Evolutionary conservation across 2,797 vertebrate species (phyloP).

Genomic region (Artibeus jamaicensis): DNA sequence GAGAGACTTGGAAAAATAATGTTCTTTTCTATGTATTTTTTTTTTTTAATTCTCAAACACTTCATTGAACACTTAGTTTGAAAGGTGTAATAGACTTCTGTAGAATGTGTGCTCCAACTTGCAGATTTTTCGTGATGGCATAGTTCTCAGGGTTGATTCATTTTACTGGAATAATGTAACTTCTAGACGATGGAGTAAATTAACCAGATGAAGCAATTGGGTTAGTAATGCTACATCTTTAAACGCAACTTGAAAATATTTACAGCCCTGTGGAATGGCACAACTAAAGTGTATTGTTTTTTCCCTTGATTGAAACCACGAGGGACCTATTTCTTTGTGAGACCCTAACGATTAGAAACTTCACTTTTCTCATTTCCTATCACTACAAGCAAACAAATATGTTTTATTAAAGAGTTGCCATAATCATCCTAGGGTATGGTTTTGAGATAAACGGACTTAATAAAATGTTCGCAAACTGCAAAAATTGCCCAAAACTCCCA

Average conservation of each 20-base stretch:
- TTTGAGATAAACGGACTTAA: constrained; percentile 8
- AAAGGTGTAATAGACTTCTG: background rate
- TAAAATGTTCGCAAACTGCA: background rate
- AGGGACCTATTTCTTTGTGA: background rate
- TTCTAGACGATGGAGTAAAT: background rate
- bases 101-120: background rate
- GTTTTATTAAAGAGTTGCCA: background rate
- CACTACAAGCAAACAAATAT: background rate
- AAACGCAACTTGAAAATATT: constrained; percentile 11
- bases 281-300: background rate
- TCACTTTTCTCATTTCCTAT: background rate
- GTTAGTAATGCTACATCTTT: background rate
- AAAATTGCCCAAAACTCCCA: background rate
- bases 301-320: background rate
- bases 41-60: background rate
- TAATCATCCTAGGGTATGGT: background rate
- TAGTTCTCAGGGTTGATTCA: background rate
- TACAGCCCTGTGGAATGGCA: background rate
- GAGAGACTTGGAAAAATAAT: background rate
- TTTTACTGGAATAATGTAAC: background rate
- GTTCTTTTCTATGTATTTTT: background rate
- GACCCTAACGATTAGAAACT: background rate
- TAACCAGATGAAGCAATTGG: background rate
- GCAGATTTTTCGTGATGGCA: background rate
- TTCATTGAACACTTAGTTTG: background rate